Evolutionary conservation across 2,113 vertebrate genomes (phyloP).

Genomic region (Uria aalge): DNA sequence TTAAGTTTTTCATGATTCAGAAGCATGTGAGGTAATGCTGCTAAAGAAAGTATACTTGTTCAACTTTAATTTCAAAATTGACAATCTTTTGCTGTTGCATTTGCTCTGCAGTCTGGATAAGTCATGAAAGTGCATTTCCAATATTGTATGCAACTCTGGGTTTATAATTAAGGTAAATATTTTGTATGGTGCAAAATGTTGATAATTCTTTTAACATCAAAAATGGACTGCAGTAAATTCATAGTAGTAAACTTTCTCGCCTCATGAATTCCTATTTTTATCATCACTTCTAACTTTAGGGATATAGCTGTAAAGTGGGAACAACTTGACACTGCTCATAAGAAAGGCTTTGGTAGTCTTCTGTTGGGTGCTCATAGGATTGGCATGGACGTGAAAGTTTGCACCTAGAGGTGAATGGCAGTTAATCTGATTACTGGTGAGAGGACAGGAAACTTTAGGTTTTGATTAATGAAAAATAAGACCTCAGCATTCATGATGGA

Average conservation of each 20-base stretch:
- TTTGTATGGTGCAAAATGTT: neutral
- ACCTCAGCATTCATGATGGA: neutral
- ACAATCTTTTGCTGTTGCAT: neutral
- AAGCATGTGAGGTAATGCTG: conserved; percentile 46
- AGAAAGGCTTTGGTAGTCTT: neutral
- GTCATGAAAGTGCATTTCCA: neutral
- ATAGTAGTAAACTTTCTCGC: neutral
- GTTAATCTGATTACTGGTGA: neutral
- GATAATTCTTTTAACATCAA: neutral
- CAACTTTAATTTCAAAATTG: neutral
- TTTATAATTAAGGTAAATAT: neutral
- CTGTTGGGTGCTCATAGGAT: neutral
- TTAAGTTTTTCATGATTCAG: conserved; percentile 61
- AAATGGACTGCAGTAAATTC: neutral
- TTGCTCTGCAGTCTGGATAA: neutral
- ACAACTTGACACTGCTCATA: neutral
- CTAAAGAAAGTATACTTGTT: conserved; percentile 40
- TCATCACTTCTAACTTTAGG: neutral
- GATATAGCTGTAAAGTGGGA: neutral
- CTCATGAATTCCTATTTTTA: neutral
- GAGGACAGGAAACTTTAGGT: neutral
- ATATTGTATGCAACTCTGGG: neutral
- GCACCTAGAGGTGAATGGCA: neutral
- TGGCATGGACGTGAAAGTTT: neutral
- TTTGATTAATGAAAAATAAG: neutral